Evolutionary conservation across 2,113 vertebrate genomes (phyloP), one percentile per base, ranked within the genome.

Genomic region (Tautogolabrus adspersus): DNA sequence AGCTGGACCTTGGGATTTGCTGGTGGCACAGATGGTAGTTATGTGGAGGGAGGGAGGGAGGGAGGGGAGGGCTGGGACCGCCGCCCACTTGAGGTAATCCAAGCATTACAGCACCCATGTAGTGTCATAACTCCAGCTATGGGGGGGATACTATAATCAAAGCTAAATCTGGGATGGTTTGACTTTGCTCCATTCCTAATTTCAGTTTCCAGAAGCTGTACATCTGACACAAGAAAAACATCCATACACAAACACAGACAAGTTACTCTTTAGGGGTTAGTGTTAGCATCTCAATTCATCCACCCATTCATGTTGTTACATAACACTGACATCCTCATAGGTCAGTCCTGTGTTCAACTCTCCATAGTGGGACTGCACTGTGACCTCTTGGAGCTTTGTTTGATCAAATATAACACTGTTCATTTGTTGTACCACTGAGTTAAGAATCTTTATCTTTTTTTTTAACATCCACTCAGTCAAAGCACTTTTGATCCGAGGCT

Each of bases 21-120:
- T 73, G 82, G 72, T 75, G 64, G 77, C 84, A 86, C 90, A 91
- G 91, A 93, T 92, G 89, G 91, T 68, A 34, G 52, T 51, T 61
- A 22, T 65, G 54, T 67, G 67, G 62, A 80, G 68, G n/a, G n/a
- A n/a, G n/a, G n/a, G n/a, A n/a, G 69, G 44, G 44, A 3, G 44
- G 44, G 47, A 3, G 49, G 49, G 75, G 67, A 42, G 81, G 81
- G 58, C n/a, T 55, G 52, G 79, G 70, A 63, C 23, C 12, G 37
- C 6, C 3, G 58, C 58, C 52, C 73, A 23, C 76, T 90, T 87
- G 76, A 86, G 52, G 34, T 83, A 81, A 92, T 92, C 89, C 90
- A 80, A 66, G 59, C 86, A 63, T 81, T 73, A 88, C 74, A 67
- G 73, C 67, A 72, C 46, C 19, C 49, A 15, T 57, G 74, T 63